Evolutionary conservation across 2,888 invertebrate genomes (phyloP), one percentile per base, ranked within the genome.

Genomic region (Ophioninae sp.): DNA sequence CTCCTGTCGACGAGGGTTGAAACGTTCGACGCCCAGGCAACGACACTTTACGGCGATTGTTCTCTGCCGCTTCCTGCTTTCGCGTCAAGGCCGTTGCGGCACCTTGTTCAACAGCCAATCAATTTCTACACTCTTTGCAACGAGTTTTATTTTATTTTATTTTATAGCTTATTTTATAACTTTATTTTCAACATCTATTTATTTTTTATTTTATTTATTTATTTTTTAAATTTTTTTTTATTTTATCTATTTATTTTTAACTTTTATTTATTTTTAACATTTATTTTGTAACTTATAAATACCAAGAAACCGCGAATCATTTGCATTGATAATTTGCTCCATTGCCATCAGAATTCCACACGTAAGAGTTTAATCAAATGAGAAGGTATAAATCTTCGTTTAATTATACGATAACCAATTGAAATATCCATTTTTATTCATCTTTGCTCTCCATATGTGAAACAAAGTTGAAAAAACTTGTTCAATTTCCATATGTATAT

Each of bases 41-140:
- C 5, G 88, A 77, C 30, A 83, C 84, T 76, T 88, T 92, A 51
- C 93, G 88, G n/a, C 93, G 90, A 83, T 78, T 90, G 61, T 90
- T 90, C 85, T 93, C 93, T 7, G 89, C 89, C 2, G 93, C 89
- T 81, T 93, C 91, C 82, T 92, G 89, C 82, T 93, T 93, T 82
- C 93, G 90, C 73, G 91, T 86, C 69, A 92, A 84, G 22, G 90
- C 91, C 76, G 86, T 87, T 23, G 86, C 88, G 6, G 86, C 83
- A n/a, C 90, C 93, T 93, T 81, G 22, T 71, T 83, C 10, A 71
- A 58, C 13, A n/a, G 37, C 39, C 61, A 51, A 67, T 37, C 61
- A n/a, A 67, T 78, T 17, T 22, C 39, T 63, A 79, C 72, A 78
- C 64, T 79, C 8, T 44, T 23, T 17, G 30, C 22, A 64, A 41